Evolutionary conservation across 2,113 vertebrate genomes (phyloP).

Genomic region (Cyanistes caeruleus): DNA sequence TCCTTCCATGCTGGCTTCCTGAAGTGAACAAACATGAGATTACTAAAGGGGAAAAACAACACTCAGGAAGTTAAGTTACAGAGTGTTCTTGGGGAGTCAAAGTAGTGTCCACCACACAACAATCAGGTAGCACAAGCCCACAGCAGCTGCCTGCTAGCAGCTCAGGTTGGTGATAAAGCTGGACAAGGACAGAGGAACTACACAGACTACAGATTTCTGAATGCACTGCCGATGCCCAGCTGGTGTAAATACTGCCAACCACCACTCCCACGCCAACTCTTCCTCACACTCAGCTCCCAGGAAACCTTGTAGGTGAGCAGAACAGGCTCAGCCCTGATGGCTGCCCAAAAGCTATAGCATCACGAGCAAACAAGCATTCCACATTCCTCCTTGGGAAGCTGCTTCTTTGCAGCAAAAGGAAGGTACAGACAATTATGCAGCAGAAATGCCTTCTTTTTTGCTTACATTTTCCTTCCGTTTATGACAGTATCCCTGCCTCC

Average conservation of each 20-base stretch:
- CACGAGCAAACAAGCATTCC: not conserved
- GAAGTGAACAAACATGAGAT: not conserved
- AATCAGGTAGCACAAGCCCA: not conserved
- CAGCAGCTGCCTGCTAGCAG: not conserved
- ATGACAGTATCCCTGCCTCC: not conserved
- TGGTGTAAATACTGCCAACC: not conserved
- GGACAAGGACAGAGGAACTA: not conserved
- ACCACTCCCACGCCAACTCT: not conserved
- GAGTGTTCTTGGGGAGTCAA: not conserved
- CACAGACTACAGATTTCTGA: not conserved
- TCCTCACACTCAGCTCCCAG: not conserved
- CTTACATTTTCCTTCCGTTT: not conserved
- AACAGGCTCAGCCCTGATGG: not conserved
- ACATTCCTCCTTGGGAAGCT: not conserved
- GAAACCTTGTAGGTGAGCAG: not conserved
- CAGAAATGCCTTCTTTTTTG: not conserved
- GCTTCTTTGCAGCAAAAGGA: not conserved
- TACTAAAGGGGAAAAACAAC: not conserved
- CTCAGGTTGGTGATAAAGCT: not conserved
- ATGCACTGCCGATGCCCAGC: not conserved
- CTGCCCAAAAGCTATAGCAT: not conserved
- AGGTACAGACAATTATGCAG: not conserved
- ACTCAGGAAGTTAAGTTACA: not conserved
- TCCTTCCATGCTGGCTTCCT: constrained; percentile 98
- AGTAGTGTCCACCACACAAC: accelerated